These are phyloP conservation scores for Ictalurus punctatus DNA, from an alignment of 2,113 vertebrate species.

Conservation along the genomic window DNA sequence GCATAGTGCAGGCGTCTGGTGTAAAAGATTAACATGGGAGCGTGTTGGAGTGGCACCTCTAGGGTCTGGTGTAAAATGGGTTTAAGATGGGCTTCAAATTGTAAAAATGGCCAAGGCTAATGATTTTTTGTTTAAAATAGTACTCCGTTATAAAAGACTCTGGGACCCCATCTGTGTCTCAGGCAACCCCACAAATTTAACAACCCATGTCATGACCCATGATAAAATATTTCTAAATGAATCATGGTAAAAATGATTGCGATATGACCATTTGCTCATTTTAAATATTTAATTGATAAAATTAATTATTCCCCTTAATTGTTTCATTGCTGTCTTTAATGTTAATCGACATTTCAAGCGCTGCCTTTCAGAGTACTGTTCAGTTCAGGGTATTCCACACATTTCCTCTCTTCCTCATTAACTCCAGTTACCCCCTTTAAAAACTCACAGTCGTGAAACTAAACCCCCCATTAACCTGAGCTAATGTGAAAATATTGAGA, in stretches of 20 bases:
- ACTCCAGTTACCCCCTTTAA: slow-evolving; percentile 16
- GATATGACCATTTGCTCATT: background rate
- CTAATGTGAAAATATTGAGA: slow-evolving; percentile 25
- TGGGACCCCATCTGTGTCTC: background rate
- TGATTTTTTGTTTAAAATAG: slow-evolving; percentile 20
- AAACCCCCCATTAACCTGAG: slow-evolving; percentile 26
- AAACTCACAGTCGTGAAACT: slow-evolving; percentile 3
- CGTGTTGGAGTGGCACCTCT: background rate
- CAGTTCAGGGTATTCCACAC: background rate
- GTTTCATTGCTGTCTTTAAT: background rate
- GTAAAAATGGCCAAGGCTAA: background rate
- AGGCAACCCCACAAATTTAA: background rate
- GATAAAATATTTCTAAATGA: background rate
- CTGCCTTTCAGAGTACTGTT: background rate
- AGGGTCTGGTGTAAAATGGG: background rate
- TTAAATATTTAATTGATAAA: background rate
- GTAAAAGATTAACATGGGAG: background rate
- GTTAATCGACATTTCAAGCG: background rate
- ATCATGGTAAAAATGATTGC: background rate
- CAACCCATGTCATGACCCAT: no score
- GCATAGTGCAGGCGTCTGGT: background rate
- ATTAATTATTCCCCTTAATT: background rate
- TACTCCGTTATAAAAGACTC: background rate
- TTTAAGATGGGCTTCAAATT: slow-evolving; percentile 9
- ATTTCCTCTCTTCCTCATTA: slow-evolving; percentile 19